These are phyloP conservation scores for Erebia palarica DNA, from an alignment of 2,888 invertebrate species.

Conservation along the genomic window DNA sequence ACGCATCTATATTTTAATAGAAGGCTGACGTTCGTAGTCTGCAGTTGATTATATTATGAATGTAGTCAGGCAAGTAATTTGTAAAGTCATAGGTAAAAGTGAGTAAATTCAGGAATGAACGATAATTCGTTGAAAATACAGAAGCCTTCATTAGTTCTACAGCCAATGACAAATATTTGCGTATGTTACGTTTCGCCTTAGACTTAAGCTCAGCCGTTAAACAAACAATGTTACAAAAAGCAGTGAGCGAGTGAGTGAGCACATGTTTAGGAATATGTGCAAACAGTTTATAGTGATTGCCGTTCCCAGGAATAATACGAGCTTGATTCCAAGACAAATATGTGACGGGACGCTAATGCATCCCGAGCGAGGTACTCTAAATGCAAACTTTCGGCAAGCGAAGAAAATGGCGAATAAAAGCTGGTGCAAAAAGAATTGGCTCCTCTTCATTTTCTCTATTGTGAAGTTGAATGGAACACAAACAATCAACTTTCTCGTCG, in stretches of 20 bases:
- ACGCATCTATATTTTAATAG: background rate
- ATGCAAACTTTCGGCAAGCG: constrained; percentile 73
- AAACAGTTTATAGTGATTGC: constrained; percentile 67
- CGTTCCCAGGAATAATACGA: constrained; percentile 59
- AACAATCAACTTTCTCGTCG: constrained; percentile 76
- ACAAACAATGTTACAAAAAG: constrained; percentile 44
- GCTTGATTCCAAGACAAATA: constrained; percentile 72
- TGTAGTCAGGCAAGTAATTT: too few relatives aligned
- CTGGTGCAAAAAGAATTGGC: constrained; percentile 74
- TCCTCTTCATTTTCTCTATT: constrained; percentile 79
- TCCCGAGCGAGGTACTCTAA: constrained; percentile 59
- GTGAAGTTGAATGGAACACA: constrained; percentile 76
- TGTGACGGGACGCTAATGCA: constrained; percentile 68
- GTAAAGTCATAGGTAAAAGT: background rate
- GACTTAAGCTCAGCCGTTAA: constrained; percentile 40
- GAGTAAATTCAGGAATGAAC: background rate
- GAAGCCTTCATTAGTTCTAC: constrained; percentile 27
- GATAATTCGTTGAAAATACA: constrained; percentile 1
- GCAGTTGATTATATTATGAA: too few relatives aligned
- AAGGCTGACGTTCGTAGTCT: background rate
- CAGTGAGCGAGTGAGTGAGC: constrained; percentile 42
- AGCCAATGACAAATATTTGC: constrained; percentile 40
- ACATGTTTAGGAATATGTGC: constrained; percentile 48
- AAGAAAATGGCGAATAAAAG: constrained; percentile 73
- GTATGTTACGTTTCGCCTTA: constrained; percentile 39